Conservation (phyloP, 2,888 invertebrate species). For the Rhyacophila evoluta region DNA sequence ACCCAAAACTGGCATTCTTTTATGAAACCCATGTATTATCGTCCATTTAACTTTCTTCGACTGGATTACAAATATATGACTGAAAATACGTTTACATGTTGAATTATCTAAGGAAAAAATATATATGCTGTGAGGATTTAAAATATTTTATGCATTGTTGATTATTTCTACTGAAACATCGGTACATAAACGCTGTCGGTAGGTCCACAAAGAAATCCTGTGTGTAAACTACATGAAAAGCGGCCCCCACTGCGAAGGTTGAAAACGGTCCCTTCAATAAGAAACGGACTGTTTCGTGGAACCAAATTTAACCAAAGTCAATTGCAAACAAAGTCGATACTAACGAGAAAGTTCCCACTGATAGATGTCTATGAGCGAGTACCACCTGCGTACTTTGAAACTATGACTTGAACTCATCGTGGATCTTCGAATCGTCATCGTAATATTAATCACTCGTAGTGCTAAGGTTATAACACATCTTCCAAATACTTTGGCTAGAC, state of each 20-base stretch:
- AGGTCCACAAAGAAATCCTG: constrained; percentile 6
- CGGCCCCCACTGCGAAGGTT: constrained; percentile 21
- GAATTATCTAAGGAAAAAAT: not conserved
- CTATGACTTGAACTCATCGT: not conserved
- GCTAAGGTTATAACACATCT: too few species aligned
- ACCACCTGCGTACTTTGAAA: not conserved
- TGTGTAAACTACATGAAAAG: constrained; percentile 21
- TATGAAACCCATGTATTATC: constrained; percentile 13
- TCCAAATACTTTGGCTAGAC: too few species aligned
- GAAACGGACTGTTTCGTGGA: constrained; percentile 11
- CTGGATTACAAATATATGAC: not conserved
- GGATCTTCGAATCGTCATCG: too few species aligned
- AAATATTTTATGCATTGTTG: not conserved
- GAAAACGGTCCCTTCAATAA: constrained; percentile 15
- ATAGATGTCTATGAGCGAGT: not conserved
- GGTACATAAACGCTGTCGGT: not conserved
- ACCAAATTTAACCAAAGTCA: not conserved
- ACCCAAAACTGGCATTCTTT: constrained; percentile 29
- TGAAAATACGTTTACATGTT: not conserved
- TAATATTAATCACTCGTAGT: too few species aligned
- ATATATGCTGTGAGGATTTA: not conserved
- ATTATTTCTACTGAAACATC: not conserved
- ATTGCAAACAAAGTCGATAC: not conserved
- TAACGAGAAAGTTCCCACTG: not conserved
- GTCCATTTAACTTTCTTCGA: not conserved